A percentile compares a stretch with the other conserved stretches of the same genome.
Conservation (phyloP, 2,113 vertebrate species). For the Eulemur rufifrons region DNA sequence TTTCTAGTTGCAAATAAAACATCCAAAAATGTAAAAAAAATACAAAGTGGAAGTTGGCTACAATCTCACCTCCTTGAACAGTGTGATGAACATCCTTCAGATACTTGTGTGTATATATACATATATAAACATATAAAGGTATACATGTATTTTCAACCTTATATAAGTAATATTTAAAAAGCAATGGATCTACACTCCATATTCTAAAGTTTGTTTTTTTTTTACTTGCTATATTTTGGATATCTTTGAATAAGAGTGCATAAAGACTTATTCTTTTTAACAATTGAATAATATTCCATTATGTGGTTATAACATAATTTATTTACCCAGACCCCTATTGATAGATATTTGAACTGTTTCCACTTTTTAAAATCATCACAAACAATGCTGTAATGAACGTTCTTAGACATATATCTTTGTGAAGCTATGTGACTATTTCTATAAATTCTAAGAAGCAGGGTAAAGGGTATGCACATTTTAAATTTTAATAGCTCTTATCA, state of each 20-base stretch:
- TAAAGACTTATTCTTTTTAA: slow-evolving; percentile 19
- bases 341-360: slow-evolving; percentile 7
- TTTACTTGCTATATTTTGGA: neutral
- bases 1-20: slow-evolving; percentile 9
- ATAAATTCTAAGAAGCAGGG: slow-evolving; percentile 9
- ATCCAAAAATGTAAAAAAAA: slow-evolving; percentile 21
- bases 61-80: neutral
- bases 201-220: neutral
- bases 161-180: slow-evolving; percentile 28
- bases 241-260: neutral
- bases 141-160: neutral
- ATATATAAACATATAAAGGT: neutral
- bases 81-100: neutral
- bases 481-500: slow-evolving; percentile 43
- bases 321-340: neutral
- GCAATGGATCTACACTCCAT: neutral
- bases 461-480: neutral
- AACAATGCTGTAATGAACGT: slow-evolving; percentile 9
- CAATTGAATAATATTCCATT: neutral
- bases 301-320: slow-evolving; percentile 1
- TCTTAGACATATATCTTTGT: neutral
- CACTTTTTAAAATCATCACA: neutral
- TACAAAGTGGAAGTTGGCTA: neutral
- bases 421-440: slow-evolving; percentile 27
- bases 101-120: neutral